A percentile compares a stretch with the other conserved stretches of the same genome.
Evolutionary conservation across 2,888 invertebrate genomes (phyloP).

Genomic region (Caenorhabditis sp.): DNA sequence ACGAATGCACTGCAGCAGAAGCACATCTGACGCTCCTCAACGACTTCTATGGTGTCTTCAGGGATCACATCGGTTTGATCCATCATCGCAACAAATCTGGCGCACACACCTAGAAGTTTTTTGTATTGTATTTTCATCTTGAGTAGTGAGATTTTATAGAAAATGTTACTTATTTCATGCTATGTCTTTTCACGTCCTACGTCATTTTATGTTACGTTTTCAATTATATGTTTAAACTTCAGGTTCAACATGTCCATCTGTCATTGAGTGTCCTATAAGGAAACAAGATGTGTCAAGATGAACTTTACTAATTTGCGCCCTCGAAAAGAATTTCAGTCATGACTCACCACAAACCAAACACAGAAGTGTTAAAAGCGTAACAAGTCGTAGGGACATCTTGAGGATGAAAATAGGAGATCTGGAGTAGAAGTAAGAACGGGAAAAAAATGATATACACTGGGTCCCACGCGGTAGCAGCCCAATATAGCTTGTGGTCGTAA

Average conservation of each 20-base stretch:
- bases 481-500: conserved; percentile 8
- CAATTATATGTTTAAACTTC: background rate
- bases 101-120: conserved; percentile 31
- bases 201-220: background rate
- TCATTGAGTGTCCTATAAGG: background rate
- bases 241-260: conserved; percentile 8
- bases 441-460: background rate
- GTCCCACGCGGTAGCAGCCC: background rate
- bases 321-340: background rate
- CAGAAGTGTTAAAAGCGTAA: background rate
- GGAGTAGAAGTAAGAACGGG: background rate
- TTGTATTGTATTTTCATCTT: no score
- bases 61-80: conserved; percentile 40
- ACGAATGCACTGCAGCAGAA: conserved; percentile 76
- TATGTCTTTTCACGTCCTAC: background rate
- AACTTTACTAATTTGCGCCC: background rate
- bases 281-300: background rate
- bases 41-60: conserved; percentile 32
- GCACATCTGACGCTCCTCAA: conserved; percentile 66
- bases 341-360: conserved; percentile 16
- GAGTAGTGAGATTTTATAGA: no score
- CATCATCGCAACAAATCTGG: conserved; percentile 41
- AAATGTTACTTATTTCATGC: background rate
- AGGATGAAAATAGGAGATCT: background rate
- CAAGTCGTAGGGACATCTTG: background rate